A percentile compares a stretch with the other conserved stretches of the same genome.
These are phyloP conservation scores for Strix uralensis DNA, from an alignment of 2,113 vertebrate species.

Conservation along the genomic window DNA sequence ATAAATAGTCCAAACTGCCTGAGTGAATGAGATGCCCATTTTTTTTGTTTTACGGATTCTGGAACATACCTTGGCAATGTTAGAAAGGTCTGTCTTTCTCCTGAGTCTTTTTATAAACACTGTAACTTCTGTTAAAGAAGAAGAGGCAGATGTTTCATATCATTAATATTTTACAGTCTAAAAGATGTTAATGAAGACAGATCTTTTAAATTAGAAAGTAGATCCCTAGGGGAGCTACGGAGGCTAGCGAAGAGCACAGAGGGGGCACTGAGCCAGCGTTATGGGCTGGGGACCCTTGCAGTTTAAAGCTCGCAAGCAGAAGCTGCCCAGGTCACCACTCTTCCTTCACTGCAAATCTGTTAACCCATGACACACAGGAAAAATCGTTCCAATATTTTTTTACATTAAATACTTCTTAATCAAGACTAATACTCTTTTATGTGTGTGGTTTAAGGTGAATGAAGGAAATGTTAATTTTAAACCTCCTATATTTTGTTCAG, in stretches of 20 bases:
- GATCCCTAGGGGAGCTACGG: background rate
- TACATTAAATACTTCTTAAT: background rate
- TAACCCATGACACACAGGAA: background rate
- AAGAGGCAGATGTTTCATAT: background rate
- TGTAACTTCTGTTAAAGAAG: constrained; percentile 65
- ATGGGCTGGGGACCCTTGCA: background rate
- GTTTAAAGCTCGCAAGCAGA: background rate
- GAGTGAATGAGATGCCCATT: background rate
- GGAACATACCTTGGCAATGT: constrained; percentile 69
- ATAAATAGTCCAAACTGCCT: background rate
- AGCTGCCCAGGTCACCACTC: background rate
- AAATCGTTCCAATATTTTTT: background rate
- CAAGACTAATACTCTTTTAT: background rate
- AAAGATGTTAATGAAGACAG: background rate
- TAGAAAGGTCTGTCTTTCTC: constrained; percentile 75
- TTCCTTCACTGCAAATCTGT: background rate
- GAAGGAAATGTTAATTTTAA: background rate
- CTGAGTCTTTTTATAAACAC: constrained; percentile 69
- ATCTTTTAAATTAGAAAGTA: background rate
- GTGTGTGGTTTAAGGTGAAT: background rate
- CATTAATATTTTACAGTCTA: background rate
- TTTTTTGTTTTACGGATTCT: background rate
- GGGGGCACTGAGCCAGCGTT: background rate
- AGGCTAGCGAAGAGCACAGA: background rate
- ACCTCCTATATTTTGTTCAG: background rate